Evolutionary conservation across 2,888 invertebrate genomes (phyloP).

Genomic region (Dicyrtoma fusca): DNA sequence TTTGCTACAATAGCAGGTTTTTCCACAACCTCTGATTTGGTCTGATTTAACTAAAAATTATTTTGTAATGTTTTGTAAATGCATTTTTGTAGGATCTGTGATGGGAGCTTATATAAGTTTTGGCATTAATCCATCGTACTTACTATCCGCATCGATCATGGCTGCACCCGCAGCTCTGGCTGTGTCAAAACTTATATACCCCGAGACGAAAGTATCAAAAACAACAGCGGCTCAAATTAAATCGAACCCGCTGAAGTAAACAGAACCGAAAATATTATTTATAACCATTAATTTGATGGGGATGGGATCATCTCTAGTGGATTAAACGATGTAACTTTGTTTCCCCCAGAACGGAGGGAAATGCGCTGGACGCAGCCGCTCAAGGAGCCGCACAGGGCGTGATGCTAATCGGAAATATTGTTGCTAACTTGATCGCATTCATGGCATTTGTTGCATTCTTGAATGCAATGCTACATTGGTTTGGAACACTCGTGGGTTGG

Average conservation of each 20-base stretch:
- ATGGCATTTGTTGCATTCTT: slow-evolving; percentile 78
- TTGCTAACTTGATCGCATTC: slow-evolving; percentile 77
- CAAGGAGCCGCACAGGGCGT: slow-evolving; percentile 84
- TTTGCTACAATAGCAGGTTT: slow-evolving; percentile 93
- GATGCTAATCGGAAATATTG: slow-evolving; percentile 79
- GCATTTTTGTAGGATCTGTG: slow-evolving; percentile 70
- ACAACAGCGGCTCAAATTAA: slow-evolving; percentile 77
- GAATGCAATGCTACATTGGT: slow-evolving; percentile 79
- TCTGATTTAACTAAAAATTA: no score
- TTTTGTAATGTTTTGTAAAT: neutral
- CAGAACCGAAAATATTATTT: slow-evolving; percentile 18
- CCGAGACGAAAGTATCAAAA: slow-evolving; percentile 81
- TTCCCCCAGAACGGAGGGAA: slow-evolving; percentile 72
- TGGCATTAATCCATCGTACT: slow-evolving; percentile 83
- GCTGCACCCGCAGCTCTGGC: slow-evolving; percentile 92
- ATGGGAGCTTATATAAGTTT: slow-evolving; percentile 90
- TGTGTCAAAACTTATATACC: slow-evolving; percentile 85
- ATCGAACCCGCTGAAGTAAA: slow-evolving; percentile 29
- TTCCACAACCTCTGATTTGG: no score
- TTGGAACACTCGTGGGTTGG: slow-evolving; percentile 76
- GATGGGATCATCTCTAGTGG: no score
- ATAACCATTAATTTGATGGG: no score
- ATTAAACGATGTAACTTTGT: slow-evolving; percentile 9
- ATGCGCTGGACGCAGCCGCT: slow-evolving; percentile 86
- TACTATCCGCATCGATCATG: slow-evolving; percentile 94